These are phyloP conservation scores for Stomatorhinus walkeri DNA, from an alignment of 2,797 vertebrate species.

Conservation along the genomic window DNA sequence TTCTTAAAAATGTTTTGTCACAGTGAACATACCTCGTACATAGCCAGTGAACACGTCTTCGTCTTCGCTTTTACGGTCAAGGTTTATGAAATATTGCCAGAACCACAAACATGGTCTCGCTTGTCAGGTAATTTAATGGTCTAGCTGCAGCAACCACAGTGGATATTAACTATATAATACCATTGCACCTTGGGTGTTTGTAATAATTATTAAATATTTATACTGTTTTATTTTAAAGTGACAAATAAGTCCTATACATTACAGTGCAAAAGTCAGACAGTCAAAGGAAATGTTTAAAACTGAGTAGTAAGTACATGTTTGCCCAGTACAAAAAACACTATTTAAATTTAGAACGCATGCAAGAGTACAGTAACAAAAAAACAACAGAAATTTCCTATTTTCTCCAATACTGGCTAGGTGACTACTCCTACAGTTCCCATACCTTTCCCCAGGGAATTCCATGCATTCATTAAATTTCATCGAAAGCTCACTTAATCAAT, in stretches of 20 bases:
- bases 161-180: not conserved
- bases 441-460: not conserved
- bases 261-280: not conserved
- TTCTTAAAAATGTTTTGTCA: not conserved
- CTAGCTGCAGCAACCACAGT: not conserved
- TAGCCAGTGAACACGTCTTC: not conserved
- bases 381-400: not conserved
- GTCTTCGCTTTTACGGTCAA: not conserved
- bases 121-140: not conserved
- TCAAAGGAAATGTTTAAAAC: not conserved
- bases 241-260: not conserved
- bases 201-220: not conserved
- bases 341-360: not conserved
- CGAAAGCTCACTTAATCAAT: not conserved
- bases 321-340: not conserved
- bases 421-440: not conserved
- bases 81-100: not conserved
- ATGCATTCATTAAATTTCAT: not conserved
- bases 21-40: not conserved
- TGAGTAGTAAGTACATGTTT: not conserved
- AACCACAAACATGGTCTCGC: not conserved
- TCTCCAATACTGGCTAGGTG: not conserved
- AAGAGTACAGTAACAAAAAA: not conserved
- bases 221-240: not conserved
- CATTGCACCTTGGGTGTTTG: not conserved